Percentiles rank a stretch among this genome's conserved stretches.
Evolutionary conservation across 2,888 invertebrate species (phyloP).

Genomic region (Vesta saturnalis): DNA sequence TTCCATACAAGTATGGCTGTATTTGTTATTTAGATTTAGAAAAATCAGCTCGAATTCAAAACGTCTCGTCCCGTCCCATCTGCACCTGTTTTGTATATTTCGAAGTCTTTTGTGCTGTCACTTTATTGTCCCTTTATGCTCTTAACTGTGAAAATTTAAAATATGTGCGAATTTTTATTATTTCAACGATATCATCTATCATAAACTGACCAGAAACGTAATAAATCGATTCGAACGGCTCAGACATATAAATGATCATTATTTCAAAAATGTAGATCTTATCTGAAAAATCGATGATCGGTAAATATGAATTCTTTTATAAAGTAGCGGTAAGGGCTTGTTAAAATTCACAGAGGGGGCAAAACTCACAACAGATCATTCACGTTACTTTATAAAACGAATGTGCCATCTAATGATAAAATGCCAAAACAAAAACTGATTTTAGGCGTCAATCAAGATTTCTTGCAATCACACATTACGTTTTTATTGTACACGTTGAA

Average conservation of each 20-base stretch:
- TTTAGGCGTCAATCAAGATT: neutral
- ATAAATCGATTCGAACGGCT: slow-evolving; percentile 19
- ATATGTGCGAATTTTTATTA: slow-evolving; percentile 32
- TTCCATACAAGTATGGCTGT: slow-evolving; percentile 33
- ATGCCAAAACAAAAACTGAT: neutral
- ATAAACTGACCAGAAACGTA: neutral
- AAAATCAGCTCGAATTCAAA: slow-evolving; percentile 36
- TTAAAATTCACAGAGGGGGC: slow-evolving; percentile 48
- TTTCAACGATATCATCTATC: neutral
- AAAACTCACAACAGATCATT: slow-evolving; percentile 44
- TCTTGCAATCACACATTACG: neutral
- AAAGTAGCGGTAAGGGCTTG: slow-evolving; percentile 51
- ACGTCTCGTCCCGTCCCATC: slow-evolving; percentile 32
- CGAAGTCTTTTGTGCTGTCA: too few relatives aligned
- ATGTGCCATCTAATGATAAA: slow-evolving; percentile 22
- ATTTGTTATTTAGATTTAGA: slow-evolving; percentile 36
- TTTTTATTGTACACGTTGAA: neutral
- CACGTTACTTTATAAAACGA: slow-evolving; percentile 39
- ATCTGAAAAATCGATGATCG: slow-evolving; percentile 62
- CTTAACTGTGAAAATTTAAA: slow-evolving; percentile 32
- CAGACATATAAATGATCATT: slow-evolving; percentile 57
- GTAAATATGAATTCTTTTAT: slow-evolving; percentile 60
- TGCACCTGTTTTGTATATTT: too few relatives aligned
- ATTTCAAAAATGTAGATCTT: slow-evolving; percentile 59
- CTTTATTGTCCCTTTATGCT: slow-evolving; percentile 31